Evolutionary conservation across 2,797 vertebrate species (phyloP), one percentile per base, ranked within the genome.

Genomic region (Corythornis leucogaster): DNA sequence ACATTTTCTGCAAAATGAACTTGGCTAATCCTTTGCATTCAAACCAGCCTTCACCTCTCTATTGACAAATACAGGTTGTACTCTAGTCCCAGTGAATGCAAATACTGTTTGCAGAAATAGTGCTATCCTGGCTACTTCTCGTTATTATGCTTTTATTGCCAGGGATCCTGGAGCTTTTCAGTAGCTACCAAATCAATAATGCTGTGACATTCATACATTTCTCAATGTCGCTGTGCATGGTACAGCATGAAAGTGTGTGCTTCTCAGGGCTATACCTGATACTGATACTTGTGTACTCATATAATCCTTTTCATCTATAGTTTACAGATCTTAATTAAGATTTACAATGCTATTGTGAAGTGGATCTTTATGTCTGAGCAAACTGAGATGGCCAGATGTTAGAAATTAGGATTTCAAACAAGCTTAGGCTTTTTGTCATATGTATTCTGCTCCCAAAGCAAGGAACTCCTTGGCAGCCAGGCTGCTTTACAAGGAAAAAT

Each of bases 321-420:
- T 87, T 94, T 94, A 89, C 73, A 73, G 92, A 87, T 83, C 73
- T 87, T 92, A 89, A 93, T 96, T 92, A 94, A 91, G 87, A 91
- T 92, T 93, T 95, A 84, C 55, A 59, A 2, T 1, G 16, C 35
- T 80, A 2, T 55, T 92, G 43, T 80, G 86, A 75, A 90, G 66
- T 79, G 66, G 80, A 71, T 82, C 48, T 92, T 89, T 28, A 19
- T 48, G 79, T 83, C 69, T 94, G 79, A 79, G 86, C 58, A 89
- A 76, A 69, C 4, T 0, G 24, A 85, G 80, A 38, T 11, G 58
- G 57, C 26, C 83, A 90, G 84, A 73, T 92, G 66, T 79, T 93
- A 61, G 80, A 90, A 31, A 35, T 28, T 17, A 92, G n/a, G 17
- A 26, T 89, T 92, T 89, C 69, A 87, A 48, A 71, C 83, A 77